Evolutionary conservation across 2,888 invertebrate species (phyloP).

Genomic region (Pristionchus fissidentatus): DNA sequence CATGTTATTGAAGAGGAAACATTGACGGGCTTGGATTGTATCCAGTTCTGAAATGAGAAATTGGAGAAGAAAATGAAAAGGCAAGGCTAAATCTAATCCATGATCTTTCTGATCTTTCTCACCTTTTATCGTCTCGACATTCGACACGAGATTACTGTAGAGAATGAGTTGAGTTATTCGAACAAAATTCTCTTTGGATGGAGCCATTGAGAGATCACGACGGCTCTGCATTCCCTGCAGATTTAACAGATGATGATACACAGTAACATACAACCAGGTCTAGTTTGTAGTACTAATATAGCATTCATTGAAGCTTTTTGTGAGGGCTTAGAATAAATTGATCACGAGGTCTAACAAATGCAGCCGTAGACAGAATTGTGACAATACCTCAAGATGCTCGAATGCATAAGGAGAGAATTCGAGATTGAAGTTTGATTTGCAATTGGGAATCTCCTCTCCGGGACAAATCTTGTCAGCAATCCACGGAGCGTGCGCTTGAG

Average conservation of each 20-base stretch:
- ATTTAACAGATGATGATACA: not conserved
- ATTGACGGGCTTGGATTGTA: slow-evolving; percentile 12
- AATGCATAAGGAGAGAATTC: slow-evolving; percentile 82
- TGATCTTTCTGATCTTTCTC: no score
- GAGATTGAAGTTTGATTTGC: slow-evolving; percentile 68
- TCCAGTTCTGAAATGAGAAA: not conserved
- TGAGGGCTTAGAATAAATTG: not conserved
- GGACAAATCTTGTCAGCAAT: not conserved
- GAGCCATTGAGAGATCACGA: slow-evolving; percentile 24
- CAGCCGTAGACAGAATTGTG: not conserved
- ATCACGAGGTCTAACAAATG: not conserved
- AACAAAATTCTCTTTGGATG: slow-evolving; percentile 14
- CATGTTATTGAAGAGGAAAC: slow-evolving; percentile 3
- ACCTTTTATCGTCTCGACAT: slow-evolving; percentile 22
- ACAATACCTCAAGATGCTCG: slow-evolving; percentile 80
- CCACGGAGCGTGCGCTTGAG: slow-evolving; percentile 46
- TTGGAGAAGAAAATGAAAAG: not conserved
- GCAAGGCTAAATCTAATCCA: no score
- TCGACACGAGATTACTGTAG: slow-evolving; percentile 20
- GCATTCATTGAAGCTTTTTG: no score
- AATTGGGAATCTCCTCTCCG: slow-evolving; percentile 28
- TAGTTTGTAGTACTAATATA: no score
- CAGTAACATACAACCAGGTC: not conserved
- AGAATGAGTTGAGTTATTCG: slow-evolving; percentile 17
- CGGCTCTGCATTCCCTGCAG: slow-evolving; percentile 29